Evolutionary conservation across 2,797 vertebrate genomes (phyloP), one percentile per base, ranked within the genome.

Genomic region (Oceanodroma leucorhoa): DNA sequence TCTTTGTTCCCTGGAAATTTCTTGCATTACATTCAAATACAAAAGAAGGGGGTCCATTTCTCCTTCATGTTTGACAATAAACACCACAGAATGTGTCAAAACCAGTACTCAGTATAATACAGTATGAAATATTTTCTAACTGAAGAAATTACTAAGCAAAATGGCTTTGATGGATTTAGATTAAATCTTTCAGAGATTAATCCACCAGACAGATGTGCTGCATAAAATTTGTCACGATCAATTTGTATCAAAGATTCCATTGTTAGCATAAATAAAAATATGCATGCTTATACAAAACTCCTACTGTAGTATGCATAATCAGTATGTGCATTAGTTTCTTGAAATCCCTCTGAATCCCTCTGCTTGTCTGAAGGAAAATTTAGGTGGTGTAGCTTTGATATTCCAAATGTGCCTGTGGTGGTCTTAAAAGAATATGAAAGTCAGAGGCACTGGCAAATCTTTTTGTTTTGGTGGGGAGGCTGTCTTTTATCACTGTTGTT

Each of bases 181-280:
- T 93, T 94, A 94, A 96, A 86, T 94, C 87, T 88, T 92, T 86
- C 72, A 82, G 83, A 85, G 66, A 86, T 91, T 90, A 91, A 61
- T 81, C 75, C 36, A 27, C 77, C 46, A 90, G 83, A 64, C 77
- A 90, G 89, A 93, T 90, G 76, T 87, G 55, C 90, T 92, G 87
- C 92, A 84, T 97, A 93, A 94, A 94, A 95, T 94, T 93, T 96
- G 92, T 94, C 92, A 75, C 0, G 1, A 95, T 89, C 90, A 89
- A 71, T 96, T 93, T 96, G 41, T 79, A 82, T 94, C 91, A 82
- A 93, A 76, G 69, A 71, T 77, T 94, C 54, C 60, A 53, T 51
- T 90, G 66, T 91, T 95, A 85, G 41, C 71, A 77, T 73, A 85
- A 95, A 93, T 73, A 80, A 87, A 90, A 94, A 95, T 77, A 77